Conservation (phyloP, 2,888 invertebrate species). For the Brenthis daphne region DNA sequence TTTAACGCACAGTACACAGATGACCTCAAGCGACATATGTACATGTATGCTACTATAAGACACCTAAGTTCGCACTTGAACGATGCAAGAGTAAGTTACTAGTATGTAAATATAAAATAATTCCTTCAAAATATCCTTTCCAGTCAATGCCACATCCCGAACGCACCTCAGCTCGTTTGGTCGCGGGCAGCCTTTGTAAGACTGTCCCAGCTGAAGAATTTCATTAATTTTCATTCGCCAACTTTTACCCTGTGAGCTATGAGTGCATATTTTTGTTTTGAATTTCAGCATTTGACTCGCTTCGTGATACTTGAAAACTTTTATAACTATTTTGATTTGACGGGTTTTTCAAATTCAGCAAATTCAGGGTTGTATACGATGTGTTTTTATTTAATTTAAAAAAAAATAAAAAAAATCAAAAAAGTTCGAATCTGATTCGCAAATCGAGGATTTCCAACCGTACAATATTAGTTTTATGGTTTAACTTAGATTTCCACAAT, state of each 20-base stretch:
- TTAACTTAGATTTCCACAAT: too few species aligned
- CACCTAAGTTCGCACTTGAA: too few species aligned
- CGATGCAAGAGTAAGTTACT: too few species aligned
- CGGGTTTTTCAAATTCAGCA: background rate
- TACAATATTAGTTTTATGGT: too few species aligned
- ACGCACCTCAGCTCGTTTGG: constrained; percentile 28
- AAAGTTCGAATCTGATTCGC: too few species aligned
- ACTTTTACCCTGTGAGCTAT: constrained; percentile 52
- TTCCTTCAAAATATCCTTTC: constrained; percentile 15
- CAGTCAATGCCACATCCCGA: constrained; percentile 17
- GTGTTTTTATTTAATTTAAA: background rate
- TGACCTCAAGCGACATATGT: too few species aligned
- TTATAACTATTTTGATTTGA: constrained; percentile 35
- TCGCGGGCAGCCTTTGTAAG: constrained; percentile 50
- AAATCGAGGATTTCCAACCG: too few species aligned
- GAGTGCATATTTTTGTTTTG: constrained; percentile 54
- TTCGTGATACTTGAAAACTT: constrained; percentile 12
- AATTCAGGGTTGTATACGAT: too few species aligned
- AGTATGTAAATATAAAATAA: background rate
- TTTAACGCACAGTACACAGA: too few species aligned
- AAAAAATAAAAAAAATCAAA: background rate
- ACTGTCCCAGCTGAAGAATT: constrained; percentile 52
- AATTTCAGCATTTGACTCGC: constrained; percentile 44
- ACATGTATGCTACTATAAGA: background rate
- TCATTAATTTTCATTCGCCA: constrained; percentile 73